Base-by-base conservation (phyloP, 2,113 vertebrate species). In the Sialia sialis region DNA sequence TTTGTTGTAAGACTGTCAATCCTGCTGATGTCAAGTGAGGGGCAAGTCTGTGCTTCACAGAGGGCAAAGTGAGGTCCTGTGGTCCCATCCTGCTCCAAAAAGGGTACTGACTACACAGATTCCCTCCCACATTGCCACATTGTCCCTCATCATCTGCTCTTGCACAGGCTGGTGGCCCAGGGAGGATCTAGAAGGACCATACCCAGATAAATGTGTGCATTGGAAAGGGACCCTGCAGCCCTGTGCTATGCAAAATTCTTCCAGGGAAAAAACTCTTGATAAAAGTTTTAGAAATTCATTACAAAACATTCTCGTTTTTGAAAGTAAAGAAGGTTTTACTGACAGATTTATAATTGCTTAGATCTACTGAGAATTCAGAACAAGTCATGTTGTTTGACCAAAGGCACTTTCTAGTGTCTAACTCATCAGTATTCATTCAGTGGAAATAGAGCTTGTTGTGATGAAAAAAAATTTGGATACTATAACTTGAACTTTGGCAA, bases 361-460 rank as follows among this genome's bases (percentile, higher is more conserved):
- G 34, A 87, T 63, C 68, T 80, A 58, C 66, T 76, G 59, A 84
- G 74, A 87, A 89, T 94, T 95, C 73, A 52, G 73, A 92, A 58
- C 63, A 82, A 73, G 52, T 51, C 66, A 68, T 76, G 58, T 41
- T 89, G 38, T 91, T 91, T 82, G 62, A 94, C 68, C 76, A 77
- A 94, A 88, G 76, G n/a, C 0, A 0, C 11, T 94, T 87, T 62
- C 69, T 69, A 87, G 62, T 64, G 54, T 73, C 58, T 52, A 79
- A 49, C 38, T 87, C 39, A 87, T 94, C 22, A 27, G 49, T 56
- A 63, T 96, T 91, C 68, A 81, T 91, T 89, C 93, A 84, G 58
- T 84, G 72, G 54, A 94, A 87, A 87, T 29, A 60, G 76, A 89
- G 43, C 56, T 52, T 81, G 52, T 41, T 84, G 74, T 5, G 29